Base-by-base conservation (phyloP, 1,140 invertebrate genomes). In the Nephotettix cincticeps region DNA sequence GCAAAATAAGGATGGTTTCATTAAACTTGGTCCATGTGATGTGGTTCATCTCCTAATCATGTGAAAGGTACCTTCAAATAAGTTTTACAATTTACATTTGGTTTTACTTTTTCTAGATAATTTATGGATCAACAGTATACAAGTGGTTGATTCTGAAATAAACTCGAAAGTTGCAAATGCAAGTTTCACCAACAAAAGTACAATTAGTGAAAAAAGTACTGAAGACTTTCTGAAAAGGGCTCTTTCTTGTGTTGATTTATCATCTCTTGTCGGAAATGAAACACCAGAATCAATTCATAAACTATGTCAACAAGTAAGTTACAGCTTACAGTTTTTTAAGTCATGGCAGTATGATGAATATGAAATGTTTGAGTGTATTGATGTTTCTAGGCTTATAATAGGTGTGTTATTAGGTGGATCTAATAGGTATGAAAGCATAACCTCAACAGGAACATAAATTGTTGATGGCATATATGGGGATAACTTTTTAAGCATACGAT, bases 201-300 rank as follows among this genome's bases (percentile, higher is more conserved):
- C 79, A 43, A 80, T 86, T 0, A 84, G 84, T 72, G 82, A 83
- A 73, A 78, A 88, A 70, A 84, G 86, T 77, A 83, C 89, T 82
- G 83, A 87, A 71, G 86, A 87, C 21, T 96, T 92, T 91, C 82
- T 96, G 13, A 75, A 96, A 30, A 88, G 90, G 79, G 93, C 93
- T 21, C 82, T 98, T 1, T 88, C 88, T 65, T 89, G 92, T 71
- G 94, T 98, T 71, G 97, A 99, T 82, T 84, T 99, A 63, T 99
- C 97, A 17, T 97, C 96, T 29, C 83, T 99, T 43, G 86, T 87
- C 40, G 89, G 94, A 13, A 93, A 97, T 86, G 97, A 99, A 80
- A 97, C 95, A 9, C 77, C 81, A 17, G 84, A 86, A 14, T 95
- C 93, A 84, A 92, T 98, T 3, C 77, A 86, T 13, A 83, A 91